Base-by-base conservation (phyloP, 1,140 invertebrate genomes). In the Antheraea mylitta region DNA sequence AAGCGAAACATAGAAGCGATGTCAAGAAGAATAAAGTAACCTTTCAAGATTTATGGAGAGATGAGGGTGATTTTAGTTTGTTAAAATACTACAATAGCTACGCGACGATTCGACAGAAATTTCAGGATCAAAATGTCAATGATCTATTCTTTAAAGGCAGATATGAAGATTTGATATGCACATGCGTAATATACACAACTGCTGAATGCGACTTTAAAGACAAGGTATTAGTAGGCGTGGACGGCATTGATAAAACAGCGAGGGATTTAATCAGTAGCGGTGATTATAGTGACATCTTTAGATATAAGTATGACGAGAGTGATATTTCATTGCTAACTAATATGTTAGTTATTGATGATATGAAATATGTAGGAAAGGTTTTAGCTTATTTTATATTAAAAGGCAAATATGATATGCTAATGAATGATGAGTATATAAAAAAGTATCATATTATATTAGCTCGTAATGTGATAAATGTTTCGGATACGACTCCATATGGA, bases 81-180 rank as follows among this genome's bases (percentile, higher is more conserved):
- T 22, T n/a, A 7, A 65, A 69, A 64, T 69, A 69, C 45, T 73
- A 64, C n/a, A 18, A 64, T 8, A 73, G 71, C 67, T 69, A 67
- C n/a, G 11, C 48, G 45, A 60, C 45, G 65, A 68, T 73, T 6
- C 66, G 58, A 70, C 16, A 64, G 7, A 68, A 61, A 58, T 65
- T 70, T 36, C 48, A 6, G 45, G 13, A 5, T 53, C 5, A 0
- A 53, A 53, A 53, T 53, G 45, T 42, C 5, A 18, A 53, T 53
- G 45, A 16, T 53, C 1, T 53, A 53, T 53, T 53, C 45, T 53
- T 53, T 16, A 53, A 16, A 16, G 45, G 45, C 5, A 53, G 16
- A 16, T n/a, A 53, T 16, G 45, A 53, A 53, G 45, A 53, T 38
- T 13, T 63, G 11, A 61, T 66, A 42, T 68, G 58, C n/a, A 16